phyloP scores from a whole-genome alignment of 2,797 vertebrate species.

The Phataginus tricuspis region DNA sequence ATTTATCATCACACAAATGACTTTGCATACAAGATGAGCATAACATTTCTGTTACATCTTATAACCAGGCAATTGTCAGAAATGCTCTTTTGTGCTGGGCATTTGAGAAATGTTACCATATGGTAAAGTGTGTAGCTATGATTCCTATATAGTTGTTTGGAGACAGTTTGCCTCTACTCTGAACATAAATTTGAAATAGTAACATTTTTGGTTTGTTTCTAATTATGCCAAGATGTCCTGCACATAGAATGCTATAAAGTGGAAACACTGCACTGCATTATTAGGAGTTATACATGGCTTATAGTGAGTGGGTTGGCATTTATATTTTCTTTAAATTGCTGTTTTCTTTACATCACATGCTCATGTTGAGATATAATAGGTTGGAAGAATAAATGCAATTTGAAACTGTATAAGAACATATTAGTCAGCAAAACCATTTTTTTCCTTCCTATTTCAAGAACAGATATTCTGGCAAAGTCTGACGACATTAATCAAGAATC shows the following conservation, averaged over 20 bases:
- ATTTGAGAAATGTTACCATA: slow-evolving; percentile 29
- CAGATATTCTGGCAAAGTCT: not conserved
- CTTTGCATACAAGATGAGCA: not conserved
- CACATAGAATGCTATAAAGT: not conserved
- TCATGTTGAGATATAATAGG: not conserved
- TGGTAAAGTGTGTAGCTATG: slow-evolving; percentile 26
- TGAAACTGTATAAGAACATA: not conserved
- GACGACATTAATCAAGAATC: not conserved
- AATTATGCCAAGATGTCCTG: not conserved
- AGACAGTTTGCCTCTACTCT: slow-evolving; percentile 29
- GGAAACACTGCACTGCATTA: not conserved
- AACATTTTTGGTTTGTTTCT: not conserved
- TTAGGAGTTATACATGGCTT: not conserved
- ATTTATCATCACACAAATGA: slow-evolving; percentile 56
- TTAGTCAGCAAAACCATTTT: not conserved
- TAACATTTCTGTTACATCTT: not conserved
- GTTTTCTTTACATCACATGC: not conserved
- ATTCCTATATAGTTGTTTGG: not conserved
- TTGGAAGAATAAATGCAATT: not conserved
- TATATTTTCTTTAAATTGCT: not conserved
- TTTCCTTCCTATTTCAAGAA: not conserved
- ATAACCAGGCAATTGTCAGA: slow-evolving; percentile 32
- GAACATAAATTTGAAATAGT: slow-evolving; percentile 9
- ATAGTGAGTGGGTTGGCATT: not conserved
- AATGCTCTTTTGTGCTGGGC: slow-evolving; percentile 7